phyloP scores from a whole-genome alignment of 2,797 vertebrate species.

The Triplophysa bombifrons region DNA sequence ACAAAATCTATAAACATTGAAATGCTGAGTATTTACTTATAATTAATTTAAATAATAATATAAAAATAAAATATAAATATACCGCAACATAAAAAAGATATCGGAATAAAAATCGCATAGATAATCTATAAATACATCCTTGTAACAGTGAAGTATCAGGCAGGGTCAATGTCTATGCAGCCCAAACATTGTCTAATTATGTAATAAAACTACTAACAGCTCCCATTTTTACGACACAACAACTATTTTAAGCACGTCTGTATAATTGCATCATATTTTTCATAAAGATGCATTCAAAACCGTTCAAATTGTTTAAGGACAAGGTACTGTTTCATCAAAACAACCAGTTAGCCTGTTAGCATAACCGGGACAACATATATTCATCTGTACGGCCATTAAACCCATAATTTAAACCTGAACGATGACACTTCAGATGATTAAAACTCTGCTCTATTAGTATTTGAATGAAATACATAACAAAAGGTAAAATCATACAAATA shows the following conservation, averaged over 20 bases:
- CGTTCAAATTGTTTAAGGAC: neutral
- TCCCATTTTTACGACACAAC: neutral
- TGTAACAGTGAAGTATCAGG: no score
- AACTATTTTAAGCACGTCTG: neutral
- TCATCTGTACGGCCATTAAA: neutral
- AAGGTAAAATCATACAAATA: conserved; percentile 10
- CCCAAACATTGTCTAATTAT: conserved; percentile 5
- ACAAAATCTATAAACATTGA: neutral
- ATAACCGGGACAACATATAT: conserved; percentile 4
- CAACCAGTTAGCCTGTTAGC: conserved; percentile 43
- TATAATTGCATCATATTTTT: neutral
- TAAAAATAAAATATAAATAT: neutral
- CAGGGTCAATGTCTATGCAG: conserved; percentile 3
- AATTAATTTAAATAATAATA: neutral
- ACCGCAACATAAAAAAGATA: neutral
- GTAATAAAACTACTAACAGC: neutral
- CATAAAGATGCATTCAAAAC: neutral
- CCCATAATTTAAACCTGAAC: neutral
- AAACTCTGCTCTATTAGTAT: conserved; percentile 54
- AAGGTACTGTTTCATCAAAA: conserved; percentile 25
- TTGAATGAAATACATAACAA: neutral
- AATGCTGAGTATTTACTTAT: neutral
- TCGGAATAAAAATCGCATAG: neutral
- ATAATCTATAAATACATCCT: neutral
- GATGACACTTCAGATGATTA: neutral